phyloP scores from a whole-genome alignment of 2,888 invertebrate species.

The Heliconius erato region DNA sequence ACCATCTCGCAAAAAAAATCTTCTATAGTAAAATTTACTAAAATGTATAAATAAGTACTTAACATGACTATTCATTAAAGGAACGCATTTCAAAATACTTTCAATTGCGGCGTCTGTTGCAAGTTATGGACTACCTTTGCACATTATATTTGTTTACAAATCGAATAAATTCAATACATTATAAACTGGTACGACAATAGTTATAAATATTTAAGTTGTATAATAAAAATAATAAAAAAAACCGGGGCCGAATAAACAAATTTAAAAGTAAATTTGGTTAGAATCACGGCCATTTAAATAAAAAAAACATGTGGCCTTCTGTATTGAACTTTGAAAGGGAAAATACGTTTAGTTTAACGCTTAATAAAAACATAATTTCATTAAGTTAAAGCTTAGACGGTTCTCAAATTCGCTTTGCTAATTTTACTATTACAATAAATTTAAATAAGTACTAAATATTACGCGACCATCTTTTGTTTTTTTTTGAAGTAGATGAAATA shows the following conservation, averaged over 20 bases:
- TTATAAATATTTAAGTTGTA: slow-evolving; percentile 20
- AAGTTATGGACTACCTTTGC: slow-evolving; percentile 22
- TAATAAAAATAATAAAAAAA: slow-evolving; percentile 1
- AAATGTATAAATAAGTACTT: slow-evolving; percentile 49
- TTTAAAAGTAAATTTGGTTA: slow-evolving; percentile 38
- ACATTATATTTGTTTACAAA: slow-evolving; percentile 22
- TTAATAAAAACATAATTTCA: slow-evolving; percentile 58
- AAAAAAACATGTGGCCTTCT: slow-evolving; percentile 31
- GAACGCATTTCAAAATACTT: slow-evolving; percentile 43
- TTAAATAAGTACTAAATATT: slow-evolving; percentile 78
- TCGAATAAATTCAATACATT: slow-evolving; percentile 34
- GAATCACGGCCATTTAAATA: slow-evolving; percentile 36
- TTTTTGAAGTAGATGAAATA: slow-evolving; percentile 47
- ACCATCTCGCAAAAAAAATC: slow-evolving; percentile 21
- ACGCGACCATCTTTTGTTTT: slow-evolving; percentile 61
- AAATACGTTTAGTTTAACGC: slow-evolving; percentile 70
- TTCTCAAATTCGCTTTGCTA: slow-evolving; percentile 54
- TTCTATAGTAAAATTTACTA: slow-evolving; percentile 41
- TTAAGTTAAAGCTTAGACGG: slow-evolving; percentile 49
- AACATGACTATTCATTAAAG: slow-evolving; percentile 44
- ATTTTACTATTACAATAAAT: slow-evolving; percentile 60
- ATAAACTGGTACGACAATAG: slow-evolving; percentile 45
- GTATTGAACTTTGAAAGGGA: slow-evolving; percentile 47
- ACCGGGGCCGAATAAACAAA: slow-evolving; percentile 35
- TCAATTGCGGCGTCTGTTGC: slow-evolving; percentile 32